These are phyloP conservation scores for Epizoanthus illoricatus DNA, from an alignment of 92 coral and sea anemone genomes.

Conservation along the genomic window DNA sequence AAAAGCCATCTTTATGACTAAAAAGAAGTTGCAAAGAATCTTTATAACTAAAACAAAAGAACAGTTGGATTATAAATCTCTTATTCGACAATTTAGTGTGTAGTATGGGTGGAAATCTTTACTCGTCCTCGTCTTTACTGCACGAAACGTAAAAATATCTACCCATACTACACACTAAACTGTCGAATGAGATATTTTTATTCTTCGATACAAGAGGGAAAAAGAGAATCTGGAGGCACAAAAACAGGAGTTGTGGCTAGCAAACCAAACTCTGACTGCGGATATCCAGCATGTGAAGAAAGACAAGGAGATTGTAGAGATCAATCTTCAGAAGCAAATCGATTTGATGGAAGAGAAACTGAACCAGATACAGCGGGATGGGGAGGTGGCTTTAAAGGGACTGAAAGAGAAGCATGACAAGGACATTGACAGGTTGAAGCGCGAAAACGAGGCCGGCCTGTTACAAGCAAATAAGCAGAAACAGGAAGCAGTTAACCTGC, in stretches of 20 bases:
- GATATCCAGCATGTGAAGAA: constrained; percentile 93
- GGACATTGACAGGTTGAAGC: too few species aligned
- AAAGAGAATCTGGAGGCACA: constrained; percentile 96
- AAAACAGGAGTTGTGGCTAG: constrained; percentile 87
- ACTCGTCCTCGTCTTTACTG: too few species aligned
- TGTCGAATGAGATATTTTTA: too few species aligned
- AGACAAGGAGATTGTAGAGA: constrained; percentile 92
- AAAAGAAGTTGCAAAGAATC: too few species aligned
- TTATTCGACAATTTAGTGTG: too few species aligned
- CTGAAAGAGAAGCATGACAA: constrained; percentile 86
- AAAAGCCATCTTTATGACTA: too few species aligned
- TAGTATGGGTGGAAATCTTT: too few species aligned
- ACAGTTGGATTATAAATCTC: too few species aligned
- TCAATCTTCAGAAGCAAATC: constrained; percentile 79
- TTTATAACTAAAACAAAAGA: too few species aligned
- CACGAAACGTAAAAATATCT: too few species aligned
- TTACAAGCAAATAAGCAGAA: constrained; percentile 92
- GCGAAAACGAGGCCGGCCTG: constrained; percentile 81
- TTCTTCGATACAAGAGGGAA: too few species aligned
- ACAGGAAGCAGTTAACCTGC: constrained; percentile 64
- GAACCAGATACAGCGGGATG: constrained; percentile 83
- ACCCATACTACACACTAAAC: too few species aligned
- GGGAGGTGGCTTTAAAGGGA: constrained; percentile 90
- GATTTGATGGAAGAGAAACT: constrained; percentile 88
- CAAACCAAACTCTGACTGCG: constrained; percentile 93